Evolutionary conservation across 2,113 vertebrate species (phyloP).

Genomic region (Stomatorhinus ivindoensis): DNA sequence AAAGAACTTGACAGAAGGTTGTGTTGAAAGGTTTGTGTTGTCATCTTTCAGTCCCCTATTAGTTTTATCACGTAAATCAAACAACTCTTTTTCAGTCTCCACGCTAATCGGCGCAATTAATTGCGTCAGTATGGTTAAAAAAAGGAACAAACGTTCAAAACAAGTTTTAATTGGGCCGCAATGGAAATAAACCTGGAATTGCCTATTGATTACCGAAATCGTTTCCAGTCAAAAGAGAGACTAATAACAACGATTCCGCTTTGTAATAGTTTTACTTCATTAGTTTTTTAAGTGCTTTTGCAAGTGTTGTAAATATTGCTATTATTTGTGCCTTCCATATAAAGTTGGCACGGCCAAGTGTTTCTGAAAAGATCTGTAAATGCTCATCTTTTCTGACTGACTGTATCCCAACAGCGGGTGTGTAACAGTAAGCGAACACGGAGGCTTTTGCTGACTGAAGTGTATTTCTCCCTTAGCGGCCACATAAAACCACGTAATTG

Average conservation of each 20-base stretch:
- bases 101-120: not conserved
- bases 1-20: not conserved
- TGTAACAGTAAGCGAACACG: not conserved
- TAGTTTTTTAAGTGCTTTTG: slow-evolving; percentile 14
- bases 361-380: not conserved
- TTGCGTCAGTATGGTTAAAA: not conserved
- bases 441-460: not conserved
- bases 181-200: slow-evolving; percentile 4
- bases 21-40: not conserved
- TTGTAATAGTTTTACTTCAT: not conserved
- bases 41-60: not conserved
- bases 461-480: not conserved
- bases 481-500: not conserved
- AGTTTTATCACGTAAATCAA: slow-evolving; percentile 3
- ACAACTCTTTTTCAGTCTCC: slow-evolving; percentile 5
- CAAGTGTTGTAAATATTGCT: not conserved
- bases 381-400: not conserved
- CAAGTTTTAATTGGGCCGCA: slow-evolving; percentile 22
- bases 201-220: slow-evolving; percentile 12
- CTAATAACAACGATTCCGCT: not conserved
- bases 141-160: slow-evolving; percentile 13
- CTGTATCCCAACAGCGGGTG: not conserved
- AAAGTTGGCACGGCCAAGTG: not conserved
- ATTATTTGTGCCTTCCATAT: not conserved
- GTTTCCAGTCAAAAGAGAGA: not conserved